Evolutionary conservation across 2,797 vertebrate genomes (phyloP).

Genomic region (Anguilla anguilla): DNA sequence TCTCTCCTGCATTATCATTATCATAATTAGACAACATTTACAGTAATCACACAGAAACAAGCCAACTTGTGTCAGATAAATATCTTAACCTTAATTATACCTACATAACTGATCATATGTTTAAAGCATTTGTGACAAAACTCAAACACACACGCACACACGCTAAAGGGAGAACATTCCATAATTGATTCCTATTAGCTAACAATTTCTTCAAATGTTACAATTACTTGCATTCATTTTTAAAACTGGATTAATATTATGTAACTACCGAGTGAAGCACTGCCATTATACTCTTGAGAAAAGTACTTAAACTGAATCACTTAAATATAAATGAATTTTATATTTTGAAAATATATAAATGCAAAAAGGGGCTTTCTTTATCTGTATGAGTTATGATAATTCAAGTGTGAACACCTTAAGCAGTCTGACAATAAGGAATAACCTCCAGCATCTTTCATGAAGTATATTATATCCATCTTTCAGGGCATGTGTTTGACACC

Average conservation of each 20-base stretch:
- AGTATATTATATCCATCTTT: not conserved
- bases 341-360: not conserved
- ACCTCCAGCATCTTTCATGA: not conserved
- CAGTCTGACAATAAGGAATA: not conserved
- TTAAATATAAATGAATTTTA: not conserved
- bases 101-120: not conserved
- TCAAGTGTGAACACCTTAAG: not conserved
- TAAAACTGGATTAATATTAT: too few species aligned
- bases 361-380: not conserved
- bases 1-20: not conserved
- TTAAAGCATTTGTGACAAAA: not conserved
- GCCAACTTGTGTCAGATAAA: not conserved
- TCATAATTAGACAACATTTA: not conserved
- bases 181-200: not conserved
- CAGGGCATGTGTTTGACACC: not conserved
- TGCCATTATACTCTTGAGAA: too few species aligned
- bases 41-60: conserved; percentile 1
- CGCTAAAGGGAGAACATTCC: not conserved
- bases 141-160: not conserved
- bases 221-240: too few species aligned
- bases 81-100: not conserved
- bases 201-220: too few species aligned
- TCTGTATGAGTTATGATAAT: not conserved
- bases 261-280: too few species aligned
- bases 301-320: not conserved